Base-by-base conservation (phyloP, 2,797 vertebrate genomes). In the Megalops cyprinoides region DNA sequence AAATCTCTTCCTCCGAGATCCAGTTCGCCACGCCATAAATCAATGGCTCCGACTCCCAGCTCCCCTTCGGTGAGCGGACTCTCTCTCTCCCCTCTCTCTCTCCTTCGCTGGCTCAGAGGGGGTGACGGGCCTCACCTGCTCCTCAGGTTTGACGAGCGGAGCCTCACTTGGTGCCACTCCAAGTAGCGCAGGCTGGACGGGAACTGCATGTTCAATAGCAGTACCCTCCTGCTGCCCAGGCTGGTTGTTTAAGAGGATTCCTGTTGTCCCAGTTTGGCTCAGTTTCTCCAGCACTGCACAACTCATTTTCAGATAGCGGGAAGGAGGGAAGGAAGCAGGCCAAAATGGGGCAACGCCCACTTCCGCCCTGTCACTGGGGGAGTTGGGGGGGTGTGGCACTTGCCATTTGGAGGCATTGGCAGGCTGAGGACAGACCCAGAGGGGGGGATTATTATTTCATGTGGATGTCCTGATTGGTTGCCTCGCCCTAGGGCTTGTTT, bases 1-100 rank as follows among this genome's bases (percentile, higher is more conserved):
- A 84, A 67, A 82, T 87, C 84, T 83, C 77, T 4, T 14, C 56
- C 31, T 44, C 73, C 86, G 79, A 75, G 28, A 62, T 81, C 18
- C 6, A 23, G 77, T 81, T 76, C 77, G 31, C 65, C 15, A 7
- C 23, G 14, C 49, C 53, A 83, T 86, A 82, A 78, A 82, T 87
- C 81, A 83, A 71, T 78, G 23, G 51, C 73, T 75, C 79, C 62
- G 71, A 20, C 58, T 60, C 58, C 25, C 58, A 20, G 7, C 53
- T 56, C 15, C 2, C 46, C 5, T 60, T 58, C n/a, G 58, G 58
- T 60, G 58, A 71, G 81, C 78, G 78, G 56, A 79, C 78, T 76
- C 51, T 77, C 42, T 20, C 81, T 74, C 46, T 62, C 51, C 82
- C 9, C 46, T 82, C 28, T 49, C 42, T 31, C 25, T 37, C 37